Evolutionary conservation across 1,140 invertebrate genomes (phyloP).

Genomic region (Sarcophaga bullata): DNA sequence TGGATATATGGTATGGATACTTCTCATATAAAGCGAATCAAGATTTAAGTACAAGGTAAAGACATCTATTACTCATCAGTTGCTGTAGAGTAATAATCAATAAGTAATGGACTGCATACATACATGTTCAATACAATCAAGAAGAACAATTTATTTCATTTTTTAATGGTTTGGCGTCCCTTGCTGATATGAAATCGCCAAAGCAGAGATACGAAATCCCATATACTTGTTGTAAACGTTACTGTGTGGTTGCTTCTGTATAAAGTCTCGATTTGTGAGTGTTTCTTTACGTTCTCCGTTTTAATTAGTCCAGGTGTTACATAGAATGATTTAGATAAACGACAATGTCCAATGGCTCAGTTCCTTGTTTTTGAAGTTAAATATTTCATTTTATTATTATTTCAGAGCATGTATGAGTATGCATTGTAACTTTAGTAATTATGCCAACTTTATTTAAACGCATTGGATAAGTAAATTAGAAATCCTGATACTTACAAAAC

Average conservation of each 20-base stretch:
- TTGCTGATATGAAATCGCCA: background rate
- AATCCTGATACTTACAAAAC: too few species aligned
- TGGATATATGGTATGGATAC: too few species aligned
- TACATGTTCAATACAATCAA: background rate
- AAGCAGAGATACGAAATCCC: background rate
- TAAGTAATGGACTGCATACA: too few species aligned
- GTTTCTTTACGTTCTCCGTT: background rate
- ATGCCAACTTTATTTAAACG: too few species aligned
- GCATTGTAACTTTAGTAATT: too few species aligned
- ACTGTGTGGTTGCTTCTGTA: too few species aligned
- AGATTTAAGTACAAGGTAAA: background rate
- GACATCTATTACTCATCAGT: background rate
- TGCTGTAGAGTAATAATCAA: too few species aligned
- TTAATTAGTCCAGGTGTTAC: constrained; percentile 12
- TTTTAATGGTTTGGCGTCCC: background rate
- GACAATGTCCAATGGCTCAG: background rate
- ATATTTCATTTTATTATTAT: too few species aligned
- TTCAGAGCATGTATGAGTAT: too few species aligned
- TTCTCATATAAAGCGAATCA: background rate
- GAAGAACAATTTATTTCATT: constrained; percentile 1
- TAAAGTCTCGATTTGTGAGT: background rate
- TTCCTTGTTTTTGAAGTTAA: background rate
- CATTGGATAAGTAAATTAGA: too few species aligned
- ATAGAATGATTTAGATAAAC: background rate
- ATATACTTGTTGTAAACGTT: background rate